These are phyloP conservation scores for Heliconius melpomene DNA, from an alignment of 1,140 invertebrate species.

Conservation along the genomic window DNA sequence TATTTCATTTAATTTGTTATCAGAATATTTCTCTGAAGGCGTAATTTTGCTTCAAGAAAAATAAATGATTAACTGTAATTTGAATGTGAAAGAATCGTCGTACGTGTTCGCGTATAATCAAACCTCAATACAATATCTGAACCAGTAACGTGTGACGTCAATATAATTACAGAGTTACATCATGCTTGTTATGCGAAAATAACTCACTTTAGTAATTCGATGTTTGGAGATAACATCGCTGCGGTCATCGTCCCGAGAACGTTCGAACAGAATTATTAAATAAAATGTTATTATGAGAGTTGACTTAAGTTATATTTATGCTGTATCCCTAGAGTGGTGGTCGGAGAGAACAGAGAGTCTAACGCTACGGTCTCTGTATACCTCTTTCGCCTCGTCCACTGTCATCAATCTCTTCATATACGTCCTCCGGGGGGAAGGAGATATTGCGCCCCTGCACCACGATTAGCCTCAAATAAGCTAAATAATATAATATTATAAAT, in stretches of 20 bases:
- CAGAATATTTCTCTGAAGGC: neutral
- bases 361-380: too few relatives aligned
- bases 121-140: constrained; percentile 1
- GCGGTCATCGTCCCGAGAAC: constrained; percentile 38
- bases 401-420: too few relatives aligned
- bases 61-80: constrained; percentile 12
- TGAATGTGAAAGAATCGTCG: constrained; percentile 4
- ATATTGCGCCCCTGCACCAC: too few relatives aligned
- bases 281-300: neutral
- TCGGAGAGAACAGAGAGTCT: too few relatives aligned
- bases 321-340: too few relatives aligned
- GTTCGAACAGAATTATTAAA: constrained; percentile 21
- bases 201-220: constrained; percentile 43
- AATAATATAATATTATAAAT: neutral
- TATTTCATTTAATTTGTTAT: neutral
- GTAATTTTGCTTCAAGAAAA: neutral
- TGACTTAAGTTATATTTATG: too few relatives aligned
- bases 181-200: constrained; percentile 48
- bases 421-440: too few relatives aligned
- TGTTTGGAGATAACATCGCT: constrained; percentile 45
- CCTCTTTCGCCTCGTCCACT: too few relatives aligned
- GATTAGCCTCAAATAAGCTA: too few relatives aligned
- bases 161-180: constrained; percentile 41
- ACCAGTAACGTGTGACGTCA: constrained; percentile 26
- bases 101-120: neutral